Evolutionary conservation across 2,888 invertebrate species (phyloP).

Genomic region (Anodontia alba): DNA sequence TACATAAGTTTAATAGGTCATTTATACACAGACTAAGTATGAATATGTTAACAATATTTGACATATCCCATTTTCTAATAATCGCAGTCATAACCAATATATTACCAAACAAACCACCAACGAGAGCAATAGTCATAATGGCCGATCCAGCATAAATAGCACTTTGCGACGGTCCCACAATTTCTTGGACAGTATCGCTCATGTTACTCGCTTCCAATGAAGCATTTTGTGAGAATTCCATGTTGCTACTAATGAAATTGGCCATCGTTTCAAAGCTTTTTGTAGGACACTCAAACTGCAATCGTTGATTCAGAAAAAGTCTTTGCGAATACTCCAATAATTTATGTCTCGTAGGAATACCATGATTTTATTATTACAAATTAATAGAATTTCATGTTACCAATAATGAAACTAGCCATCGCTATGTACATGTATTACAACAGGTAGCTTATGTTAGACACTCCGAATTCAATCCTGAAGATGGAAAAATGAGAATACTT

Average conservation of each 20-base stretch:
- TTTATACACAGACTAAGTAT: slow-evolving; percentile 81
- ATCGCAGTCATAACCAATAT: slow-evolving; percentile 70
- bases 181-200: neutral
- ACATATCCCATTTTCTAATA: slow-evolving; percentile 64
- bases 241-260: neutral
- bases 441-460: too few species aligned
- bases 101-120: slow-evolving; percentile 75
- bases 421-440: too few species aligned
- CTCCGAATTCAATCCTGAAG: too few species aligned
- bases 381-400: too few species aligned
- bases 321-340: too few species aligned
- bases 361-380: too few species aligned
- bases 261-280: too few species aligned
- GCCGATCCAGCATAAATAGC: slow-evolving; percentile 73
- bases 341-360: too few species aligned
- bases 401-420: too few species aligned
- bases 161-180: slow-evolving; percentile 59
- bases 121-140: slow-evolving; percentile 74
- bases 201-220: neutral
- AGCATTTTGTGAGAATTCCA: neutral
- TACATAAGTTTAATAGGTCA: slow-evolving; percentile 76
- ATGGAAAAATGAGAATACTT: too few species aligned
- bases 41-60: slow-evolving; percentile 80
- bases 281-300: too few species aligned
- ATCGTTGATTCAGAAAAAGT: too few species aligned